A percentile compares a stretch with the other conserved stretches of the same genome.
These are phyloP conservation scores for Caenorhabditis sp. DNA, from an alignment of 2,888 invertebrate genomes.

Conservation along the genomic window DNA sequence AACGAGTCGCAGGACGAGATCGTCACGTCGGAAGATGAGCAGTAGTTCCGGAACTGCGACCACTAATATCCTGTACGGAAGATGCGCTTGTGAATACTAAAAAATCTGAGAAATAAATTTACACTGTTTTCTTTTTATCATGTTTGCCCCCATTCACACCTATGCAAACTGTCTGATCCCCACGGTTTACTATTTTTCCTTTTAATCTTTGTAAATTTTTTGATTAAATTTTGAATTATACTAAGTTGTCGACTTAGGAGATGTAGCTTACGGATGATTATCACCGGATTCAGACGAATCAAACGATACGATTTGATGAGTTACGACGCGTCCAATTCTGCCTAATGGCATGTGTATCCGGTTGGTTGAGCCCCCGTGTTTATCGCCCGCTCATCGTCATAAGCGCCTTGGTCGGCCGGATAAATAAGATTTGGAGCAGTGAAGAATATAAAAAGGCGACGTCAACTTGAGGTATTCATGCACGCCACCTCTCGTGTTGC, in stretches of 20 bases:
- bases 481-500: constrained; percentile 53
- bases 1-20: constrained; percentile 47
- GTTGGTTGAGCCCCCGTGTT: constrained; percentile 6
- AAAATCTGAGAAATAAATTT: no score
- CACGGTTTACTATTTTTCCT: no score
- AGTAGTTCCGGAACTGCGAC: background rate
- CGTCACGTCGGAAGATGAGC: constrained; percentile 43
- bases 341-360: constrained; percentile 50
- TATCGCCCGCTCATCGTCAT: constrained; percentile 44
- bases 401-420: constrained; percentile 16
- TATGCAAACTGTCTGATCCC: no score
- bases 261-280: background rate
- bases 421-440: constrained; percentile 31
- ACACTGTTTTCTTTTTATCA: no score
- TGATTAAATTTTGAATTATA: no score
- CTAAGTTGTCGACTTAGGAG: no score
- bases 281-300: background rate
- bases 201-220: background rate
- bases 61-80: no score
- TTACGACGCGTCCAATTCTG: constrained; percentile 25
- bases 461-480: constrained; percentile 38
- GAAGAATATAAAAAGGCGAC: constrained; percentile 31
- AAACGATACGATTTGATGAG: background rate
- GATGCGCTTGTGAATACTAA: background rate
- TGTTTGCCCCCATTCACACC: no score